Base-by-base conservation (phyloP, 2,113 vertebrate species). In the Osmerus eperlanus region DNA sequence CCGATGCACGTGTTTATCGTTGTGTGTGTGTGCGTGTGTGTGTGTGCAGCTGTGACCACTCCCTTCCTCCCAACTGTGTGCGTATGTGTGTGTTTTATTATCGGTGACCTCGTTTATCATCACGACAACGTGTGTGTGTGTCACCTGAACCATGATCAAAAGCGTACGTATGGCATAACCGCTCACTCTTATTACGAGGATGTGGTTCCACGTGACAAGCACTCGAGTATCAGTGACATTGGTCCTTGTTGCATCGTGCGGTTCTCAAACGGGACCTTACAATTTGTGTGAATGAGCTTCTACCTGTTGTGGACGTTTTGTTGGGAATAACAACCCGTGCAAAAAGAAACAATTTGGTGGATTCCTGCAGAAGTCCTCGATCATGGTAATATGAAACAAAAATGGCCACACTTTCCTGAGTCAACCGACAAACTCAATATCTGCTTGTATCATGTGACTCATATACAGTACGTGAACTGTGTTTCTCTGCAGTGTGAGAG, bases 401-500 rank as follows among this genome's bases (percentile, higher is more conserved):
- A 47, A 47, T 11, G 41, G 1, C 8, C 23, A 23, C 23, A 23
- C 23, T 23, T 23, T 23, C 23, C 23, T 28, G 25, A 28, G 25
- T 28, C 25, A 47, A 47, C 41, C 41, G 9, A 47, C 7, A 47
- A 12, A 47, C 41, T 47, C 41, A 7, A 36, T 7, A 47, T 47
- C 41, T 47, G 41, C 41, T 47, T 47, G 41, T 12, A 11, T 8
- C 41, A 47, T 47, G 41, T 12, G 41, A 47, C 41, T 47, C 9
- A 12, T 11, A 47, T 47, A 11, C 41, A 11, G 41, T 8, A 47
- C 9, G 41, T 12, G 9, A 47, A 73, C 6, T 78, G 56, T 84
- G 36, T 80, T 25, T 32, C 54, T 12, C 4, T 81, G 2, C 92
- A 99, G 97, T 95, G 90, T 67, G 90, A 89, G 72, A 96, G 89